Percentiles rank a stretch among this genome's conserved stretches.
phyloP scores from a whole-genome alignment of 2,797 vertebrate species.

The Rhodeus uyekii region DNA sequence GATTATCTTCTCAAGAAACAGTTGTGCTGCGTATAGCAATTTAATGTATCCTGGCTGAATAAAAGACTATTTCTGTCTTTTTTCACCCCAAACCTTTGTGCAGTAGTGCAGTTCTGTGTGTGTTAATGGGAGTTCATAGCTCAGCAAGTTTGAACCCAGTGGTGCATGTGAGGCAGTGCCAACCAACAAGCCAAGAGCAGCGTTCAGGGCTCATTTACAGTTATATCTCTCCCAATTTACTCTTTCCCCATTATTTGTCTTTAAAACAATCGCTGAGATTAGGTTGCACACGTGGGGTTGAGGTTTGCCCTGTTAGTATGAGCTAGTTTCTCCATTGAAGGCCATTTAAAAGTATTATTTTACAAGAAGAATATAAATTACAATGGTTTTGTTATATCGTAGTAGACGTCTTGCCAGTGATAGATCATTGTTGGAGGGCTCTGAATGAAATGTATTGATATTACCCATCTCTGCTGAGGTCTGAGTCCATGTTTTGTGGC shows the following conservation, averaged over 20 bases:
- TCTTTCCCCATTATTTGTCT: conserved; percentile 22
- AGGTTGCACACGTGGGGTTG: not conserved
- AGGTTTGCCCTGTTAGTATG: not conserved
- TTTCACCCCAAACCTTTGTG: too few species aligned
- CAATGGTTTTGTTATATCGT: not conserved
- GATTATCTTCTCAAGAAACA: not conserved
- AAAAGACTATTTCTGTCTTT: not conserved
- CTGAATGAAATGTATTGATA: not conserved
- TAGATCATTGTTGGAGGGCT: not conserved
- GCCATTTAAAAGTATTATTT: not conserved
- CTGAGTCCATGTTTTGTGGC: not conserved
- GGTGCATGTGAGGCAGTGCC: conserved; percentile 73
- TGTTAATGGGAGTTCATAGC: conserved; percentile 74
- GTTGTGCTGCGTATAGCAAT: too few species aligned
- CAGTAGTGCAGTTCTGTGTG: conserved; percentile 66
- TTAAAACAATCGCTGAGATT: not conserved
- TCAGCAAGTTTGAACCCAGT: conserved; percentile 75
- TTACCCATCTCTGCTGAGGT: not conserved
- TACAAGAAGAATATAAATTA: not conserved
- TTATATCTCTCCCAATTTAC: conserved; percentile 54
- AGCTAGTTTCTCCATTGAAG: not conserved
- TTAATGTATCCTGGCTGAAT: not conserved
- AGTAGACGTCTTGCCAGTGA: not conserved
- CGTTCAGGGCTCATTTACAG: conserved; percentile 76
- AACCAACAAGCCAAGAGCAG: conserved; percentile 75